Percentiles rank a stretch among this genome's conserved stretches.
These are phyloP conservation scores for Hylaeus volcanicus DNA, from an alignment of 1,140 invertebrate genomes.

Conservation along the genomic window DNA sequence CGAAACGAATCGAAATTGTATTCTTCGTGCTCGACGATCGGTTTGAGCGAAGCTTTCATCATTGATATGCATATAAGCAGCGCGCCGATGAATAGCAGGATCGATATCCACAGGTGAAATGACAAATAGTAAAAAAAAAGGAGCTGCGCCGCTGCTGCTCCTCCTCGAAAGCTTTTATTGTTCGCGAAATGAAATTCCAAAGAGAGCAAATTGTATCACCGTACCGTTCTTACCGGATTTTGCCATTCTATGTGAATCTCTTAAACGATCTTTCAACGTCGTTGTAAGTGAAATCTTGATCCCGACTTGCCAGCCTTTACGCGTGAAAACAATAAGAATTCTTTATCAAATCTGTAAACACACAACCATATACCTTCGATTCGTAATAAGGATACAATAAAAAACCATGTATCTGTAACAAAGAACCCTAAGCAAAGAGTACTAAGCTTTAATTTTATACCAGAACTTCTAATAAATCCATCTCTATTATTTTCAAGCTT, in stretches of 20 bases:
- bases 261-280: constrained; percentile 23
- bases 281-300: constrained; percentile 16
- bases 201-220: constrained; percentile 53
- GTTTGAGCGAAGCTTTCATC: constrained; percentile 49
- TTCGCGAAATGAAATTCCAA: constrained; percentile 37
- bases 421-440: too few species aligned
- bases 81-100: constrained; percentile 54
- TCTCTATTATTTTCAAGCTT: too few species aligned
- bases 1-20: constrained; percentile 55
- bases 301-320: background rate
- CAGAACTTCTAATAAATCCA: too few species aligned
- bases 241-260: constrained; percentile 43
- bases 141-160: background rate
- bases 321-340: background rate
- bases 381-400: too few species aligned
- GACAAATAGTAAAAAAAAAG: constrained; percentile 53
- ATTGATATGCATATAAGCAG: constrained; percentile 64
- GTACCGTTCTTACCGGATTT: constrained; percentile 42
- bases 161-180: constrained; percentile 39
- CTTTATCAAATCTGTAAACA: background rate
- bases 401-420: too few species aligned
- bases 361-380: too few species aligned
- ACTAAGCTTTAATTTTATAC: too few species aligned
- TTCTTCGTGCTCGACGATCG: constrained; percentile 49
- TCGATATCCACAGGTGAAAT: constrained; percentile 53